Conservation (phyloP, 2,888 invertebrate genomes). For the Mayetiola destructor region DNA sequence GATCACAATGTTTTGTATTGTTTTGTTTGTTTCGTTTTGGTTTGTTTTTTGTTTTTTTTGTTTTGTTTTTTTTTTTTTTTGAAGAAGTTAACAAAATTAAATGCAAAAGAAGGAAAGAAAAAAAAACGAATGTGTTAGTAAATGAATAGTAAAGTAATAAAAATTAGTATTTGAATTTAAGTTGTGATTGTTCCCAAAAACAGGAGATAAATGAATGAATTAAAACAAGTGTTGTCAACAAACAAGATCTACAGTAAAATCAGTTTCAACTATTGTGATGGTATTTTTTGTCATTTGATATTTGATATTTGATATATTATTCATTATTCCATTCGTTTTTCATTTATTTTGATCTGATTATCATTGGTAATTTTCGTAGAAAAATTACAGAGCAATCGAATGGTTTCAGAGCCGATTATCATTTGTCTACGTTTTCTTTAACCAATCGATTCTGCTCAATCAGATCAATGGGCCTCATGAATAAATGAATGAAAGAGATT, state of each 20-base stretch:
- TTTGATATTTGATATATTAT: too few relatives aligned
- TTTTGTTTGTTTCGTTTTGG: neutral
- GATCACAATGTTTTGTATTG: constrained; percentile 13
- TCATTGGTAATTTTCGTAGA: too few relatives aligned
- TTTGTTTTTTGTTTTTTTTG: constrained; percentile 1
- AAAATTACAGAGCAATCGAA: too few relatives aligned
- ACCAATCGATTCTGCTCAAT: too few relatives aligned
- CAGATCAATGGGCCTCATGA: too few relatives aligned
- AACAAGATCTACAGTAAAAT: constrained; percentile 9
- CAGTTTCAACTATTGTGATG: constrained; percentile 7
- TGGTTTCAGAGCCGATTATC: too few relatives aligned
- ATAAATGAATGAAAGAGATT: neutral
- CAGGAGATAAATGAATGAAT: neutral
- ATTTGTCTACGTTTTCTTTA: too few relatives aligned
- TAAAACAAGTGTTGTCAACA: neutral
- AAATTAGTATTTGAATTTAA: constrained; percentile 10
- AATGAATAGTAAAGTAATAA: constrained; percentile 11
- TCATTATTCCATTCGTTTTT: constrained; percentile 17
- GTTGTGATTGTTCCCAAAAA: neutral
- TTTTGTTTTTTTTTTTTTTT: constrained; percentile 7
- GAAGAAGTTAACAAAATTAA: constrained; percentile 11
- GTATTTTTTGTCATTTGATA: constrained; percentile 17
- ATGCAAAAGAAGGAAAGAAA: constrained; percentile 13
- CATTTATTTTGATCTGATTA: neutral
- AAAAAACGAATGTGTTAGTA: constrained; percentile 12